Base-by-base conservation (phyloP, 2,888 invertebrate genomes). In the Drosophila niveifrons region DNA sequence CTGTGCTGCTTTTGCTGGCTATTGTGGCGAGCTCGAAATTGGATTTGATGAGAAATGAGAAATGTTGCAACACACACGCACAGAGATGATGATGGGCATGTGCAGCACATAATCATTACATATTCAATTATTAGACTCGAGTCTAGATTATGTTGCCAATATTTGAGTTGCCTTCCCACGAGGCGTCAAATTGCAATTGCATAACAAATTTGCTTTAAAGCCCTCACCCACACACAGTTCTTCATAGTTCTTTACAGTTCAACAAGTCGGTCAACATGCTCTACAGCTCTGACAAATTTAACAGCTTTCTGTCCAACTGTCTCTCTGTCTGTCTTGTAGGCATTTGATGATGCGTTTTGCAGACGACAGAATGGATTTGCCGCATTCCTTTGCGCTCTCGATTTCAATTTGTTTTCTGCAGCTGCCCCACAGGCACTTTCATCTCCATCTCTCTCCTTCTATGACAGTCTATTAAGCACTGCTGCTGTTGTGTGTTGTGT, bases 351-450 rank as follows among this genome's bases (percentile, higher is more conserved):
- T 48, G 39, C 13, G 13, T 44, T 28, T 11, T 11, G 48, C 31
- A 50, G 48, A 6, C 48, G 2, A 31, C 48, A 48, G 18, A n/a
- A 10, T 4, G 13, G 11, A 17, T 28, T 41, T 31, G 17, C 10
- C 7, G 31, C 28, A 62, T 47, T 55, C 48, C 8, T 34, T 41
- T 47, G 7, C 44, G 7, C 44, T 18, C 29, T 39, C 15, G 15
- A 53, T 62, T 57, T 43, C 36, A 72, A 70, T 58, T 72, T 61
- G 18, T 13, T 29, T 28, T 36, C 13, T 48, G 44, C 39, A 56
- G 23, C 43, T 36, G 41, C 70, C 28, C 36, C 36, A 6, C 36
- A 36, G 36, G 36, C 36, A 11, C 11, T 36, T 13, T 36, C 36
- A 11, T 8, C 10, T 23, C 1, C 23, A 2, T 4, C 28, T 10